phyloP scores from a whole-genome alignment of 2,797 vertebrate species.

The Leontocebus nigricollis region DNA sequence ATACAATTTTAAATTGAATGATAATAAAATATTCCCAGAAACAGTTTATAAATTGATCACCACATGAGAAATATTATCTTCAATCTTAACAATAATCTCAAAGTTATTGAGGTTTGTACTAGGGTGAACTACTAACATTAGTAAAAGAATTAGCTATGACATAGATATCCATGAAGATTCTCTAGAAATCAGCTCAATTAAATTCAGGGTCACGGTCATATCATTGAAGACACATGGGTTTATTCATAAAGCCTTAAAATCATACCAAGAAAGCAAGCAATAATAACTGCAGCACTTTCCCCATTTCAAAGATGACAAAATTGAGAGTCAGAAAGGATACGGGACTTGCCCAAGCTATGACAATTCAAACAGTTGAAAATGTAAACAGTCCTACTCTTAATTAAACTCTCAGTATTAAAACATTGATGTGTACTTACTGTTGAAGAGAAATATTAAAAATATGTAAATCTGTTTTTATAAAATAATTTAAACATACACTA shows the following conservation, averaged over 20 bases:
- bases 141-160: not conserved
- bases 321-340: not conserved
- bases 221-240: slow-evolving; percentile 39
- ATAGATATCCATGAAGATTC: not conserved
- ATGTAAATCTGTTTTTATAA: not conserved
- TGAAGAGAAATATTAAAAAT: slow-evolving; percentile 34
- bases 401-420: slow-evolving; percentile 34
- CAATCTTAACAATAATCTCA: slow-evolving; percentile 42
- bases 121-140: not conserved
- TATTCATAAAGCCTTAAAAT: slow-evolving; percentile 66
- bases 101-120: not conserved
- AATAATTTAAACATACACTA: slow-evolving; percentile 12
- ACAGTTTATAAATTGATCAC: slow-evolving; percentile 18
- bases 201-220: slow-evolving; percentile 27
- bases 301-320: slow-evolving; percentile 10
- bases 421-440: not conserved
- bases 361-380: not conserved
- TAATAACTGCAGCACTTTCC: not conserved
- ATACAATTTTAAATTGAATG: not conserved
- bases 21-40: slow-evolving; percentile 27
- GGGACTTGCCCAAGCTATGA: not conserved
- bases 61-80: not conserved
- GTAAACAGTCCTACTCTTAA: not conserved
- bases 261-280: not conserved
- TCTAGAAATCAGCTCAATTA: slow-evolving; percentile 27